Evolutionary conservation across 2,797 vertebrate species (phyloP), one percentile per base, ranked within the genome.

Genomic region (Silurus aristotelis): DNA sequence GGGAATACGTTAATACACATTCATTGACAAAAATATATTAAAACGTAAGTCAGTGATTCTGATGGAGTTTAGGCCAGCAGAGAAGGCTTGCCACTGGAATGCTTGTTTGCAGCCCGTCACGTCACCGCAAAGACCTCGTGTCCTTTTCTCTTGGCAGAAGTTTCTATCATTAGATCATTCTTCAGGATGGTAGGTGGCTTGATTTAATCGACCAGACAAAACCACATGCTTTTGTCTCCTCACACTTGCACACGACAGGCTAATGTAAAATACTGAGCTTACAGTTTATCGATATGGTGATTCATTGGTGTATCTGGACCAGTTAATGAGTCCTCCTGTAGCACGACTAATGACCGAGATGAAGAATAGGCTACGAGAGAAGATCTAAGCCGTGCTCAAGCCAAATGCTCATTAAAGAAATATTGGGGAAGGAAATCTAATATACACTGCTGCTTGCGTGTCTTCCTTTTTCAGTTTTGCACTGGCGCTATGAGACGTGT

Each of bases 151-250:
- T 89, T 92, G 90, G 80, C 90, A 90, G 86, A 78, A 80, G 61
- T 73, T 78, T 91, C 90, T 93, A 92, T 92, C 93, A 92, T 92
- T 93, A 92, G 90, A 86, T 84, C 87, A 91, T 92, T 92, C 91
- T 93, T 92, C 90, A 91, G 87, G 83, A 60, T 31, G 89, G 78
- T 85, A 87, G 75, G 83, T 72, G 66, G 14, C 90, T 87, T 90
- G 88, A 92, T 84, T 86, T 67, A 86, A 85, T 55, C 84, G 82
- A 85, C 90, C 81, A 85, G 48, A 48, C 19, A 85, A 72, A 72
- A 60, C 14, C 25, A 87, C 67, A 64, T 67, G 86, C 68, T 61
- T 70, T 77, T 63, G 68, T 64, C 70, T 84, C 27, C 84, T 58
- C 20, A 55, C 68, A 58, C 14, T 6, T 81, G 66, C 63, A 67